Evolutionary conservation across 2,113 vertebrate genomes (phyloP), one percentile per base, ranked within the genome.

Genomic region (Nesogale talazaci): DNA sequence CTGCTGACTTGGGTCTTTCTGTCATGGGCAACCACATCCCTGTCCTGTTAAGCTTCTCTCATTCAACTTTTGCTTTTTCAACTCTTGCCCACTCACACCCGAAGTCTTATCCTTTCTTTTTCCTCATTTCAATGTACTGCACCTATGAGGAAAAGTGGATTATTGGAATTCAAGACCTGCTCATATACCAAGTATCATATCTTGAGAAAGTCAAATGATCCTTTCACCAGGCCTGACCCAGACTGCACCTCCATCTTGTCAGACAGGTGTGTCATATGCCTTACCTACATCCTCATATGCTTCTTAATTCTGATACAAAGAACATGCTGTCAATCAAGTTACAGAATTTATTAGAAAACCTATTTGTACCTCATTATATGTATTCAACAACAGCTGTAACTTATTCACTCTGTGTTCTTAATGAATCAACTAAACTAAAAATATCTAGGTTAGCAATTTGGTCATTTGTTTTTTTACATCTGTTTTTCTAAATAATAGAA

Each of bases 201-300:
- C 36, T 27, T 59, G 23, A 67, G 56, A 36, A 52, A 63, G 14
- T 15, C 40, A 40, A 4, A 6, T 2, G 8, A 36, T 23, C 1
- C 75, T n/a, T 4, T 2, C 8, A 8, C 0, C 7, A 1, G 3
- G 4, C 20, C 34, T 34, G 52, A 27, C 9, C 67, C 76, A 70
- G 69, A 36, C 34, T 7, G 20, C 38, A 10, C 42, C 22, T 65
- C 52, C 19, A 6, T 23, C 10, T 20, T 1, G 20, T 46, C 10
- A 16, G 20, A 46, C 6, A 34, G 72, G 46, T 2, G 0, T 0
- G 0, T 25, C 74, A 34, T 34, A 6, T 52, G 81, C 57, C 67
- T 46, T 3, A 0, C 25, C 56, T 56, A 1, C 3, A 0, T 8
- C 52, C 19, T 65, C 22, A 38, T 29, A 0, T 3, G 40, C 7